Evolutionary conservation across 2,113 vertebrate genomes (phyloP).

Genomic region (Alosa alosa): DNA sequence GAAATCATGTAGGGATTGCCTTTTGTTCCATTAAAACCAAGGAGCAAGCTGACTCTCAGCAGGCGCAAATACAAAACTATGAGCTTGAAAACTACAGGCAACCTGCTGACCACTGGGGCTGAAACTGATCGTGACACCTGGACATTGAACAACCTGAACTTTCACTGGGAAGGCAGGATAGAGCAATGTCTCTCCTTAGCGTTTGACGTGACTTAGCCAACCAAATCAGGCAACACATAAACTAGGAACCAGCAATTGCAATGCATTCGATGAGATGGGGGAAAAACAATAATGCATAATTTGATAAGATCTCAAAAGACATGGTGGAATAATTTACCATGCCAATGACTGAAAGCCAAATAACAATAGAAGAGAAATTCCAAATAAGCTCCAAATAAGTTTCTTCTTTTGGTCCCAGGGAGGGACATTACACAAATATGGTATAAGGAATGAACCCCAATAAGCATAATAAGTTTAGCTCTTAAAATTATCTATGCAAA

Average conservation of each 20-base stretch:
- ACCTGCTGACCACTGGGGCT: background rate
- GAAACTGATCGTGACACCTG: background rate
- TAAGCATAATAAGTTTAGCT: background rate
- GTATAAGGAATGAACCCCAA: background rate
- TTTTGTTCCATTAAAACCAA: background rate
- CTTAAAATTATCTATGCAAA: background rate
- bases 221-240: background rate
- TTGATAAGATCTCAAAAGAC: background rate
- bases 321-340: background rate
- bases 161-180: background rate
- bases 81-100: background rate
- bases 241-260: background rate
- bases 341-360: background rate
- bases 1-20: background rate
- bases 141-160: background rate
- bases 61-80: background rate
- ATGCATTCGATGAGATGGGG: background rate
- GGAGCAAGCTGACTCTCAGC: background rate
- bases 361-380: background rate
- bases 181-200: background rate
- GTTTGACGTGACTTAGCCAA: too few relatives aligned
- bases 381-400: background rate
- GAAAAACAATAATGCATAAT: background rate
- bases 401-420: background rate
- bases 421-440: background rate